These are phyloP conservation scores for Brachypteracias leptosomus DNA, from an alignment of 2,113 vertebrate genomes.

Conservation along the genomic window DNA sequence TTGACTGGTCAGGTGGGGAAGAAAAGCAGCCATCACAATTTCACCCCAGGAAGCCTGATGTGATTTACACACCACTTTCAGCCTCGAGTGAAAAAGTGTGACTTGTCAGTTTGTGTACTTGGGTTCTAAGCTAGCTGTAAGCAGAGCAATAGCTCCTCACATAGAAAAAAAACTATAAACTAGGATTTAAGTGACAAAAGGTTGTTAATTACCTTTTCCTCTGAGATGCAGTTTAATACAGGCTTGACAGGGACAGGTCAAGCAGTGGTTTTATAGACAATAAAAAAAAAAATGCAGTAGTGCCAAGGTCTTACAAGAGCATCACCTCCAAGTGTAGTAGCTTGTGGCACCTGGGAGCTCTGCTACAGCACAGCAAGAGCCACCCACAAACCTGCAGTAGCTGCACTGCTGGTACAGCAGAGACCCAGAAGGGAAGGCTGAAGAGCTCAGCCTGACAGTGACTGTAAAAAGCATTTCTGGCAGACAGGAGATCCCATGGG, in stretches of 20 bases:
- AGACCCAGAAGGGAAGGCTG: not conserved
- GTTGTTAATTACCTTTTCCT: not conserved
- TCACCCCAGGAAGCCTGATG: no score
- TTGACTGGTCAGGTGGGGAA: not conserved
- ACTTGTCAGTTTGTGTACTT: not conserved
- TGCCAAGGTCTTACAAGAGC: not conserved
- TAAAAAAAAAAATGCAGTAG: no score
- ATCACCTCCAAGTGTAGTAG: no score
- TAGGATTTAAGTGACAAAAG: no score
- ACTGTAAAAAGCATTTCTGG: not conserved
- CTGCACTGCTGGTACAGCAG: no score
- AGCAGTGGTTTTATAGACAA: not conserved
- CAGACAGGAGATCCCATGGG: fast-evolving
- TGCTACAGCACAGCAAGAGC: not conserved
- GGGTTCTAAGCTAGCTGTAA: not conserved
- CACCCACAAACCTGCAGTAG: not conserved
- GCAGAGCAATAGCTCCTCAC: not conserved
- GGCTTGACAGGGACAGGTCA: not conserved
- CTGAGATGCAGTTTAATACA: not conserved
- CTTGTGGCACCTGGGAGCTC: fast-evolving
- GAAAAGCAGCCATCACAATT: fast-evolving
- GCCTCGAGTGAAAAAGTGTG: no score
- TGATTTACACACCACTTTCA: no score
- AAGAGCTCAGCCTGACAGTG: no score
- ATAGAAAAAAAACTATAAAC: not conserved